phyloP scores from a whole-genome alignment of 2,888 invertebrate genomes.

The Tetrapedia diversipes region DNA sequence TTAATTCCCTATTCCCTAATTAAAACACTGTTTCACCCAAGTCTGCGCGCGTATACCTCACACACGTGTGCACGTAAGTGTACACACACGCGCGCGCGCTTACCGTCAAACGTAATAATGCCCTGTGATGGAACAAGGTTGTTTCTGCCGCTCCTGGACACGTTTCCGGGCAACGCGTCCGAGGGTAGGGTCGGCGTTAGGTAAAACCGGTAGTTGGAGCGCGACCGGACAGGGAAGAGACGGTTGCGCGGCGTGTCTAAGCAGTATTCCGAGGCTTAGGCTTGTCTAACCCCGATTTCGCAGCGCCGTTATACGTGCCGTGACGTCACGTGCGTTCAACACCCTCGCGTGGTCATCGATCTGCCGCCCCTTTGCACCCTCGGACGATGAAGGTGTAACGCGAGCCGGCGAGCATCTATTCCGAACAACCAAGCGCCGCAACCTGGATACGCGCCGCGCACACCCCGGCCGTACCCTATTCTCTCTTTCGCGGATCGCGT shows the following conservation, averaged over 20 bases:
- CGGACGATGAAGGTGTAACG: slow-evolving; percentile 59
- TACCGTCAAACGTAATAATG: slow-evolving; percentile 50
- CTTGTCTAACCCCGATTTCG: slow-evolving; percentile 64
- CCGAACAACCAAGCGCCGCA: slow-evolving; percentile 36
- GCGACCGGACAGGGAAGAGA: slow-evolving; percentile 35
- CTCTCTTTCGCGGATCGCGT: slow-evolving; percentile 20
- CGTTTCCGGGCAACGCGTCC: slow-evolving; percentile 35
- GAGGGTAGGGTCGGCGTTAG: too few species aligned
- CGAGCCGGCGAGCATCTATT: slow-evolving; percentile 52
- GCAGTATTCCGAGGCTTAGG: slow-evolving; percentile 50
- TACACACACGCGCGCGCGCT: not conserved
- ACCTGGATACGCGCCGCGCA: slow-evolving; percentile 48
- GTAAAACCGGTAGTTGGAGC: slow-evolving; percentile 20
- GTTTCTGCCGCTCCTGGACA: slow-evolving; percentile 49
- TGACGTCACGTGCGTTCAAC: slow-evolving; percentile 66
- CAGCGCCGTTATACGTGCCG: slow-evolving; percentile 48
- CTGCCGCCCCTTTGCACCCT: slow-evolving; percentile 50
- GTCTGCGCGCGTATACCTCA: too few species aligned
- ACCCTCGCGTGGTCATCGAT: slow-evolving; percentile 65
- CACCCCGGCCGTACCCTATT: not conserved
- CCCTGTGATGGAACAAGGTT: slow-evolving; percentile 36
- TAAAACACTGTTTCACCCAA: too few species aligned
- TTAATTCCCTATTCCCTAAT: too few species aligned
- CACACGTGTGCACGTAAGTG: too few species aligned
- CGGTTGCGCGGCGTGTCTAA: slow-evolving; percentile 30